Evolutionary conservation across 2,888 invertebrate genomes (phyloP), one percentile per base, ranked within the genome.

Genomic region (Macroteleia sp.): DNA sequence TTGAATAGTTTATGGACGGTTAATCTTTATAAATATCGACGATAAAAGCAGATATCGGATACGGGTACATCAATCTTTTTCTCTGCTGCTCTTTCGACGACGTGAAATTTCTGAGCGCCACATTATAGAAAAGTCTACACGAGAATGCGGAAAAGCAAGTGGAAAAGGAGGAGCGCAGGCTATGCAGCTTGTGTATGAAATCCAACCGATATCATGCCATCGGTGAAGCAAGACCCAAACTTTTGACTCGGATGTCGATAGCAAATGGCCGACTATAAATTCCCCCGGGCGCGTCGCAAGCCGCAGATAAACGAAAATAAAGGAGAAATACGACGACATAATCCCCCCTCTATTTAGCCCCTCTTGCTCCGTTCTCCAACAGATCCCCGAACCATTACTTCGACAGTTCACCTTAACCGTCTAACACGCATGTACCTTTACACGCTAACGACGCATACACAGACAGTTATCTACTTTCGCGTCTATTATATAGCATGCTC

Each of bases 181-280:
- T 30, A 44, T 44, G 61, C 42, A 44, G 46, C 56, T 62, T 62
- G 62, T 71, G 71, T 57, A 77, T 71, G 71, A 71, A 67, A 69
- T 59, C 48, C 54, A 28, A 25, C 52, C 39, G 50, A 75, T 70
- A 77, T 76, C 64, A 44, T 59, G 76, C 70, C 76, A 70, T 76
- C 76, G 69, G 50, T 34, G 64, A 76, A 54, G 69, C 77, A 71
- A 59, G 61, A 57, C 75, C 57, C 69, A 59, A 82, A 81, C 82
- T 82, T 83, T 81, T 79, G 81, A 81, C 80, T 77, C 64, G 77
- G 39, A 82, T 81, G 82, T 82, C 82, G 83, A 83, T 85, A 83
- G 80, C 85, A 85, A 83, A 80, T 80, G 81, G 81, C 71, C 74
- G 73, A 48, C 79, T 71, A 83, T 85, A 85, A 85, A 85, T 85